Conservation (phyloP, 2,888 invertebrate genomes). For the Leptopilina drosophilae region DNA sequence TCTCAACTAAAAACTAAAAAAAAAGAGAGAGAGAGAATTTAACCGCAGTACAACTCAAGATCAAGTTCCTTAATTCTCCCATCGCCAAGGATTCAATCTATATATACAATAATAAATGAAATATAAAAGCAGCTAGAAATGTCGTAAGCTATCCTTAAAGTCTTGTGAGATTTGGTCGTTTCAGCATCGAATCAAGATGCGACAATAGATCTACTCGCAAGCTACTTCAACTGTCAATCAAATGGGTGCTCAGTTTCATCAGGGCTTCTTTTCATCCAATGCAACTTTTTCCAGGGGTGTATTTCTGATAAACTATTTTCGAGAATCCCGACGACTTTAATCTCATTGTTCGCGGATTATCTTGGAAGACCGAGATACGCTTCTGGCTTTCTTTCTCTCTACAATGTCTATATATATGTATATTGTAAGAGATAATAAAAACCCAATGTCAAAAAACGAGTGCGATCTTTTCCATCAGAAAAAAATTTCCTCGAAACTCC, state of each 20-base stretch:
- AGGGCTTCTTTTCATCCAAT: slow-evolving; percentile 49
- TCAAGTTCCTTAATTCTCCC: slow-evolving; percentile 31
- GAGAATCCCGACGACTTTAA: slow-evolving; percentile 50
- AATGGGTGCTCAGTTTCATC: slow-evolving; percentile 44
- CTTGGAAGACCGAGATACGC: slow-evolving; percentile 23
- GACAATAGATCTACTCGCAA: slow-evolving; percentile 52
- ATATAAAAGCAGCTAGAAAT: background rate
- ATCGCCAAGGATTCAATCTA: slow-evolving; percentile 12
- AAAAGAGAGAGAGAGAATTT: background rate
- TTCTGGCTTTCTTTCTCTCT: background rate
- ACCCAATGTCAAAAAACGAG: slow-evolving; percentile 14
- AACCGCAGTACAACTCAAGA: background rate
- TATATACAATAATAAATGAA: slow-evolving; percentile 4
- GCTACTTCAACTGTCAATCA: slow-evolving; percentile 63
- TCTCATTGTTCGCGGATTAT: slow-evolving; percentile 51
- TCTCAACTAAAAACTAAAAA: no score
- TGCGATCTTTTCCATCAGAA: slow-evolving; percentile 10
- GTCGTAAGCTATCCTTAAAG: slow-evolving; percentile 29
- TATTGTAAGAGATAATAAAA: slow-evolving; percentile 35
- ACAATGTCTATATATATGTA: background rate
- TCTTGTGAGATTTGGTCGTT: slow-evolving; percentile 46
- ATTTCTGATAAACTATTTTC: slow-evolving; percentile 46
- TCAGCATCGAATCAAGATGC: slow-evolving; percentile 38
- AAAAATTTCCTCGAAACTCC: background rate
- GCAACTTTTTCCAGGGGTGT: slow-evolving; percentile 35